phyloP scores from a whole-genome alignment of 2,888 invertebrate species.

The Heteromurus nitidus region DNA sequence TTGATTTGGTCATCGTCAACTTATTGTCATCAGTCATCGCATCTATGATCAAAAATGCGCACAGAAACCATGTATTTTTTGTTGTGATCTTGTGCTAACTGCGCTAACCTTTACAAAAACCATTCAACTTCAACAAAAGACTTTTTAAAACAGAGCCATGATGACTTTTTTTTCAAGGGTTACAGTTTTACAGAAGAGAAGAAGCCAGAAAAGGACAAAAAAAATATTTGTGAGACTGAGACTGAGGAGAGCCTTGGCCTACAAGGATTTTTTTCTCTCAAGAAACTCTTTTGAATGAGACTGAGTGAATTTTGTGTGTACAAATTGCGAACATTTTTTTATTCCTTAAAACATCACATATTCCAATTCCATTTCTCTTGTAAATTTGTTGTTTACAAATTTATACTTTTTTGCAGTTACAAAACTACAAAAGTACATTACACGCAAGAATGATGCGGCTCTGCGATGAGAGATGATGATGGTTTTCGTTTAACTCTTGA shows the following conservation, averaged over 20 bases:
- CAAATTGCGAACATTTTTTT: no score
- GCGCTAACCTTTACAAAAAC: neutral
- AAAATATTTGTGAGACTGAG: neutral
- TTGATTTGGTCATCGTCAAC: neutral
- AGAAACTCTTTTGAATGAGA: no score
- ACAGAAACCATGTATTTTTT: no score
- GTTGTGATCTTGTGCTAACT: neutral
- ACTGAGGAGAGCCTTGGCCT: slow-evolving; percentile 37
- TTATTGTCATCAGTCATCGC: neutral
- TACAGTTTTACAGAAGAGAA: neutral
- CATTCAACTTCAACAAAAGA: slow-evolving; percentile 18
- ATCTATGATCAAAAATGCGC: neutral
- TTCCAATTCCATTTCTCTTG: neutral
- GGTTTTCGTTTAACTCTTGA: neutral
- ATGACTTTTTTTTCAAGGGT: neutral
- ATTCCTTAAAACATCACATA: no score
- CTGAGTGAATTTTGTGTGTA: no score
- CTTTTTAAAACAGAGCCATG: no score
- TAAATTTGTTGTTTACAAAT: no score
- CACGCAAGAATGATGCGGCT: no score
- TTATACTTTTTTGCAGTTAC: neutral
- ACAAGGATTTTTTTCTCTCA: slow-evolving; percentile 52
- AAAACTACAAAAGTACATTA: neutral
- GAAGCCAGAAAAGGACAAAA: neutral
- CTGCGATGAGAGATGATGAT: neutral